phyloP scores from a whole-genome alignment of 1,140 invertebrate species.

The Aphidius gifuensis region DNA sequence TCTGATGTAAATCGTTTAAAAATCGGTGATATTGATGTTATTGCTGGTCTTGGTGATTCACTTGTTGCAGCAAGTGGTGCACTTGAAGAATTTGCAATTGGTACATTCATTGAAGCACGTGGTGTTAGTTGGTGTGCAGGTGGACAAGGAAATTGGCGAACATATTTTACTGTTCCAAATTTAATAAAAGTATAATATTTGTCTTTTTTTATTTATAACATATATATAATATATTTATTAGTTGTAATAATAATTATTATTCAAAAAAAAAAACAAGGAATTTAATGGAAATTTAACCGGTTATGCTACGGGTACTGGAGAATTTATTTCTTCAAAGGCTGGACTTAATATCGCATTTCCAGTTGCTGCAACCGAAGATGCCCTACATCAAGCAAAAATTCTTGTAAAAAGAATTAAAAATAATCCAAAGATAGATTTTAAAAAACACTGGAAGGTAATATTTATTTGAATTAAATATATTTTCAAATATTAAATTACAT shows the following conservation, averaged over 20 bases:
- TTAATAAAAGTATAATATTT: conserved; percentile 60
- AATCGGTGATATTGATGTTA: conserved; percentile 74
- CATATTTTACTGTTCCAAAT: conserved; percentile 69
- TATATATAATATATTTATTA: background rate
- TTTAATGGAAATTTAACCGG: conserved; percentile 67
- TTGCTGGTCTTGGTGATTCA: conserved; percentile 78
- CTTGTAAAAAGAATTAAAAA: conserved; percentile 69
- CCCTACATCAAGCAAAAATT: conserved; percentile 63
- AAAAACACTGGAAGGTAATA: conserved; percentile 73
- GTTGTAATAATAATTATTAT: too few species aligned
- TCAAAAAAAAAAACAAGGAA: conserved; percentile 36
- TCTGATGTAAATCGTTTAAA: conserved; percentile 30
- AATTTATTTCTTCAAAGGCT: conserved; percentile 65
- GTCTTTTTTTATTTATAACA: conserved; percentile 4
- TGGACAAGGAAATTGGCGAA: conserved; percentile 66
- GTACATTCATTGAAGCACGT: conserved; percentile 71
- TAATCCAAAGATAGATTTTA: conserved; percentile 62
- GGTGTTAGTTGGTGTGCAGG: conserved; percentile 77
- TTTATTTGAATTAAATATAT: background rate
- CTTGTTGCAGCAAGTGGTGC: conserved; percentile 75
- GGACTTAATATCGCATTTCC: conserved; percentile 69
- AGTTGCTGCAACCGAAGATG: conserved; percentile 70
- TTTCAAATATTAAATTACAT: background rate
- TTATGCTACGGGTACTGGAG: conserved; percentile 68
- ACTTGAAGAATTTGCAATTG: conserved; percentile 68